These are phyloP conservation scores for Copidosoma floridanum DNA, from an alignment of 1,140 invertebrate genomes.

Conservation along the genomic window DNA sequence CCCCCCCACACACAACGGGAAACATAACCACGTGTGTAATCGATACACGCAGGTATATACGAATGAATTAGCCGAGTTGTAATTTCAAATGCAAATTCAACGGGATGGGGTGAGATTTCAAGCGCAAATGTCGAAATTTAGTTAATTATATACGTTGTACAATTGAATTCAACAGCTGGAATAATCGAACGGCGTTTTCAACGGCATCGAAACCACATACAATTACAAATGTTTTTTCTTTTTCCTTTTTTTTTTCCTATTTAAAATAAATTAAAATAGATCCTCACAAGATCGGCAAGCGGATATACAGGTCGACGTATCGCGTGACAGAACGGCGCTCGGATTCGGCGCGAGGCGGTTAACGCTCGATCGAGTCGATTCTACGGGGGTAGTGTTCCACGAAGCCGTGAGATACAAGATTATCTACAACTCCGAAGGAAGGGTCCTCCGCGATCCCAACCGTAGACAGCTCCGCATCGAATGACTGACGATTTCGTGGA, in stretches of 20 bases:
- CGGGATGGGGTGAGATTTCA: not conserved
- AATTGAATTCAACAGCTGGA: no score
- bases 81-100: conserved; percentile 10
- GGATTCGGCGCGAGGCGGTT: not conserved
- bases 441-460: no score
- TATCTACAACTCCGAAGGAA: no score
- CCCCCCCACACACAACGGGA: no score
- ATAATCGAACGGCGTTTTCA: no score
- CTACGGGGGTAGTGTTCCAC: conserved; percentile 20
- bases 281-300: not conserved
- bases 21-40: conserved; percentile 11
- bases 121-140: conserved; percentile 9
- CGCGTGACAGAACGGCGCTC: not conserved
- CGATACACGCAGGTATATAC: conserved; percentile 9
- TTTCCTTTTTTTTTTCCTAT: no score
- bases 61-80: no score
- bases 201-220: no score
- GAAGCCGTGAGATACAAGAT: conserved; percentile 22
- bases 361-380: conserved; percentile 22
- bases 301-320: not conserved
- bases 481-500: no score
- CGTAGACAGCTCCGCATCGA: no score
- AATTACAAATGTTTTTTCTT: no score
- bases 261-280: no score
- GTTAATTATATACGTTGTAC: conserved; percentile 1